phyloP scores from a whole-genome alignment of 2,113 vertebrate genomes.

The Oreochromis tanganicae region DNA sequence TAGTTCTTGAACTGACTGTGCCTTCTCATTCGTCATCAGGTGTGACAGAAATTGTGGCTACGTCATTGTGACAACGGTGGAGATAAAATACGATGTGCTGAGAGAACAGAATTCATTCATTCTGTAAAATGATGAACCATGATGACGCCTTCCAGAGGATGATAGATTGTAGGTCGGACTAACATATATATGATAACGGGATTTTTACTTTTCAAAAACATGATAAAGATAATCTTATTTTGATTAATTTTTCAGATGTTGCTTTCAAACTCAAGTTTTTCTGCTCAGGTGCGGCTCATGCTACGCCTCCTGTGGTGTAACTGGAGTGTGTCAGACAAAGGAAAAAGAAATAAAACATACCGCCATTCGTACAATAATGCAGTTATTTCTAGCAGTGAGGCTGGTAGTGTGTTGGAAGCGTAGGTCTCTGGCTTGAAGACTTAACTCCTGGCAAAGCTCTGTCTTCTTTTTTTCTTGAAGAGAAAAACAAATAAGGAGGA shows the following conservation, averaged over 20 bases:
- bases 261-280: not conserved
- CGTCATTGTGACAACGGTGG: not conserved
- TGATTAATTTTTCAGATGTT: no score
- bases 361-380: constrained; percentile 93
- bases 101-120: not conserved
- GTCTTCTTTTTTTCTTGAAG: constrained; percentile 91
- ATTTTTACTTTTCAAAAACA: not conserved
- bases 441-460: constrained; percentile 89
- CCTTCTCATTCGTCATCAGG: not conserved
- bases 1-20: not conserved
- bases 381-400: constrained; percentile 87
- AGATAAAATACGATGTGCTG: not conserved
- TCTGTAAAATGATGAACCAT: not conserved
- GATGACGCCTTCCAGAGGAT: not conserved
- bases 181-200: not conserved
- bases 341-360: constrained; percentile 54
- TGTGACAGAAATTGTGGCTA: constrained; percentile 1
- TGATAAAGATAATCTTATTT: accelerated
- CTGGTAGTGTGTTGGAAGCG: constrained; percentile 91
- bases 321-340: accelerated
- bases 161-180: not conserved
- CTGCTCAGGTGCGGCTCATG: accelerated
- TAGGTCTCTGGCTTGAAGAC: constrained; percentile 92
- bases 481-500: not conserved
- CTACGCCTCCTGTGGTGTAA: not conserved